phyloP scores from a whole-genome alignment of 2,113 vertebrate genomes.

The Manacus vitellinus region DNA sequence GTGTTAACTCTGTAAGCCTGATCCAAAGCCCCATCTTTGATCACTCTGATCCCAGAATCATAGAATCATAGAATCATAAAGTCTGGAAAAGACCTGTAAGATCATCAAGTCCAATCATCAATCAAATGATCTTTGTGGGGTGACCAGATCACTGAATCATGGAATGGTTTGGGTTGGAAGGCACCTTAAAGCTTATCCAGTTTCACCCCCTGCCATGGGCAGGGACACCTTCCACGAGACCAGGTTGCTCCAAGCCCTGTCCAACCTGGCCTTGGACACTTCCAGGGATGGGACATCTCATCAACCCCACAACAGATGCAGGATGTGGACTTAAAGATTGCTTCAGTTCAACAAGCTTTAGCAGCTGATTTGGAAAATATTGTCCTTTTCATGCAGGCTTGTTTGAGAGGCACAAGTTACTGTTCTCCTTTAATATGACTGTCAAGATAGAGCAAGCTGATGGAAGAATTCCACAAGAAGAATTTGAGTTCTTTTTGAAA shows the following conservation, averaged over 20 bases:
- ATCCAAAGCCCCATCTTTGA: not conserved
- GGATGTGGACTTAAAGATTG: not conserved
- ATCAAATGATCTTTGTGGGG: not conserved
- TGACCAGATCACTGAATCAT: not conserved
- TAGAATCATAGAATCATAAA: not conserved
- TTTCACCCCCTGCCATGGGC: not conserved
- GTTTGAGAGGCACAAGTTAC: conserved; percentile 94
- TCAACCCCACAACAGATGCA: not conserved
- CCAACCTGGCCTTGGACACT: not conserved
- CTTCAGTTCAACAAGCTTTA: not conserved
- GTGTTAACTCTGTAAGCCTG: not conserved
- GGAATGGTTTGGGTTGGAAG: not conserved
- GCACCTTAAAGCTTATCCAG: not conserved
- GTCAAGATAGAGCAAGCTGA: conserved; percentile 93
- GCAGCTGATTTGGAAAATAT: not conserved
- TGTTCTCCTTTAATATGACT: conserved; percentile 94
- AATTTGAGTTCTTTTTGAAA: conserved; percentile 96
- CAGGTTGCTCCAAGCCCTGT: not conserved
- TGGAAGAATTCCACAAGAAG: conserved; percentile 85
- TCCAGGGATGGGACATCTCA: not conserved
- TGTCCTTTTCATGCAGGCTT: conserved; percentile 76
- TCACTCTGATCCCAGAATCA: not conserved
- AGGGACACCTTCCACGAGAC: not conserved
- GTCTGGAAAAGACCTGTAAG: not conserved
- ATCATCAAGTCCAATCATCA: not conserved